Base-by-base conservation (phyloP, 2,113 vertebrate genomes). In the Sciurus niger region DNA sequence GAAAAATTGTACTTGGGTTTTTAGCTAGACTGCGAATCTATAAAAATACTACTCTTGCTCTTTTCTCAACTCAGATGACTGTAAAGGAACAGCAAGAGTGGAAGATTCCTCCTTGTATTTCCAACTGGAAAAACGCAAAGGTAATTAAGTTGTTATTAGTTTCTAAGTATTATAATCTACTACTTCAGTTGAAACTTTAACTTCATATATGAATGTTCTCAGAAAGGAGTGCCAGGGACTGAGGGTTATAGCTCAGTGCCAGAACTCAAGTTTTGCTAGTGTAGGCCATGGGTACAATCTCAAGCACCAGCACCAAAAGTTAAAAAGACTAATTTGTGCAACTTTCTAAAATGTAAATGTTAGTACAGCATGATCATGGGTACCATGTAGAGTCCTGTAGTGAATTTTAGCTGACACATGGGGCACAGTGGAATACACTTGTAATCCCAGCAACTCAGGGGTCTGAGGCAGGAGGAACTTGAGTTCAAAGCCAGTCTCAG, bases 121-220 rank as follows among this genome's bases (percentile, higher is more conserved):
- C 99, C 97, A 99, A 99, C 98, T 99, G 99, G 99, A 99, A 99
- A 98, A 99, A 99, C 89, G 99, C 99, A 73, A 99, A 99, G 99
- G 99, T 99, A 99, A 98, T 48, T 97, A 97, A 96, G 14, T 96
- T 95, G n/a, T 95, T n/a, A 60, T 97, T 14, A 85, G 46, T 67
- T 80, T 97, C n/a, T 96, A 96, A 53, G 63, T 77, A 17, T 97
- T 97, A 37, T 32, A 78, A 37, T 28, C 46, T 96, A 72, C 80
- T 97, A 67, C 95, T 95, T 77, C 96, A 43, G 22, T 58, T 95
- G 94, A 97, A 98, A 96, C 51, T 51, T 89, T 13, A 76, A 28
- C 60, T 93, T 17, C 80, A 96, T 96, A 96, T 86, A 48, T 90
- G 32, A 12, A 74, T 95, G 20, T 94, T 97, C 98, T 91, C 82